A percentile compares a stretch with the other conserved stretches of the same genome.
phyloP scores from a whole-genome alignment of 2,797 vertebrate species.

The Lateolabrax maculatus region DNA sequence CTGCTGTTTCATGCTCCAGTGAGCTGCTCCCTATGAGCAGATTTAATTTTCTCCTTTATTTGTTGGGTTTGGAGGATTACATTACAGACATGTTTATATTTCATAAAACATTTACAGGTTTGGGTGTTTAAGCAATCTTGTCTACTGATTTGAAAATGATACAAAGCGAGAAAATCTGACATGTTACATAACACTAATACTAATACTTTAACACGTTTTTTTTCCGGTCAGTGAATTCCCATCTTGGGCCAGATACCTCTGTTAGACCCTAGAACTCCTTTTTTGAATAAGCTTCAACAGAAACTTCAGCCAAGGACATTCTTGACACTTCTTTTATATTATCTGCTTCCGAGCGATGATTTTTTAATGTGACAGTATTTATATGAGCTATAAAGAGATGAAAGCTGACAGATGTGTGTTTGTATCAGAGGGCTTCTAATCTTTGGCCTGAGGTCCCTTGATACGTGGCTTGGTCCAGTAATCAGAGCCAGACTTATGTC shows the following conservation, averaged over 20 bases:
- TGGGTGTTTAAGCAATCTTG: background rate
- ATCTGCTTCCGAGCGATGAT: constrained; percentile 12
- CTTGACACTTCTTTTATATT: constrained; percentile 28
- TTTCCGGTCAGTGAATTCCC: constrained; percentile 5
- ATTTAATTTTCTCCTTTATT: constrained; percentile 3
- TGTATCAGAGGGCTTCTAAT: constrained; percentile 40
- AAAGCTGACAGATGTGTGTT: constrained; percentile 42
- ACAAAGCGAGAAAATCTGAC: constrained; percentile 7
- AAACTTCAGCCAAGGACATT: constrained; percentile 36
- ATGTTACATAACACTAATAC: background rate
- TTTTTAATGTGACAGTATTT: constrained; percentile 26
- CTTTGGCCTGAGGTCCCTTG: constrained; percentile 33
- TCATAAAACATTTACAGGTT: background rate
- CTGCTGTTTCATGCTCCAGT: background rate
- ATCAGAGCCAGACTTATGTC: constrained; percentile 39
- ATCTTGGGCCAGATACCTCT: background rate
- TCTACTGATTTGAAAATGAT: background rate
- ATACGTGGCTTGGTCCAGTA: background rate
- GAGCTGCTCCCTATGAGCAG: background rate
- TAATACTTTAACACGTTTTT: too few species aligned
- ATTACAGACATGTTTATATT: constrained; percentile 6
- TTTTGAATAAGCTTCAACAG: constrained; percentile 14
- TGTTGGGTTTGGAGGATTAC: background rate
- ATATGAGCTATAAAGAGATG: constrained; percentile 27
- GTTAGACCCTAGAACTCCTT: constrained; percentile 20